phyloP scores from a whole-genome alignment of 2,888 invertebrate genomes.

The Lordiphosa andalusiaca region DNA sequence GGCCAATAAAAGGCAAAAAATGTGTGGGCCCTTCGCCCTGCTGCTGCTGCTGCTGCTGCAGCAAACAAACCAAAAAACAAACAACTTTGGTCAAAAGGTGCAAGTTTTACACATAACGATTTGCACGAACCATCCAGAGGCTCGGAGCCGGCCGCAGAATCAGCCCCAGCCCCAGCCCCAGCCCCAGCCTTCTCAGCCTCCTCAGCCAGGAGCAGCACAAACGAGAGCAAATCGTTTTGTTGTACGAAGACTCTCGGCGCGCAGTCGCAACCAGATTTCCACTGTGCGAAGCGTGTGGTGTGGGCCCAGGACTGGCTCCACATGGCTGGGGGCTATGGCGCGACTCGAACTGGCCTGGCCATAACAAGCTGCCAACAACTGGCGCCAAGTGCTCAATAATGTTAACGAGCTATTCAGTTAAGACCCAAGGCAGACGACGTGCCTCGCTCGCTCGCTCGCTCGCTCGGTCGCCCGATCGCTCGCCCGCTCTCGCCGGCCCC shows the following conservation, averaged over 20 bases:
- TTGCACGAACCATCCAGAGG: conserved; percentile 54
- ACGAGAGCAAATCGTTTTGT: conserved; percentile 75
- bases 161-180: conserved; percentile 8
- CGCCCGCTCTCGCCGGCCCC: conserved; percentile 20
- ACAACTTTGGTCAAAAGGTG: conserved; percentile 72
- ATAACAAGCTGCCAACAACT: conserved; percentile 79
- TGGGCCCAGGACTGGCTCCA: conserved; percentile 42
- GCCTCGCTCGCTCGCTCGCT: conserved; percentile 20
- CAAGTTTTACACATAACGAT: conserved; percentile 75
- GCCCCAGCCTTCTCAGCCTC: conserved; percentile 15
- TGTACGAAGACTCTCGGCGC: conserved; percentile 42
- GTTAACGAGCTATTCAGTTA: conserved; percentile 79
- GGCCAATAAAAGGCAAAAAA: conserved; percentile 44
- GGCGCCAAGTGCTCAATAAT: conserved; percentile 80
- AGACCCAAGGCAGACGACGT: conserved; percentile 35
- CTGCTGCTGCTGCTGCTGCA: not conserved
- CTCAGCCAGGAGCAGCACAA: conserved; percentile 52
- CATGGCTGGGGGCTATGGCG: conserved; percentile 58
- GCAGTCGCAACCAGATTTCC: conserved; percentile 26
- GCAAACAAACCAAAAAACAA: conserved; percentile 43
- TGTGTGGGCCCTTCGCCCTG: conserved; percentile 25
- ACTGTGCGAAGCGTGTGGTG: conserved; percentile 17
- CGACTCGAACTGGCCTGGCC: conserved; percentile 46
- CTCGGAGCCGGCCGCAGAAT: conserved; percentile 11
- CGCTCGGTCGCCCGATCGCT: conserved; percentile 18